These are phyloP conservation scores for Sylvia atricapilla DNA, from an alignment of 2,113 vertebrate species.

Conservation along the genomic window DNA sequence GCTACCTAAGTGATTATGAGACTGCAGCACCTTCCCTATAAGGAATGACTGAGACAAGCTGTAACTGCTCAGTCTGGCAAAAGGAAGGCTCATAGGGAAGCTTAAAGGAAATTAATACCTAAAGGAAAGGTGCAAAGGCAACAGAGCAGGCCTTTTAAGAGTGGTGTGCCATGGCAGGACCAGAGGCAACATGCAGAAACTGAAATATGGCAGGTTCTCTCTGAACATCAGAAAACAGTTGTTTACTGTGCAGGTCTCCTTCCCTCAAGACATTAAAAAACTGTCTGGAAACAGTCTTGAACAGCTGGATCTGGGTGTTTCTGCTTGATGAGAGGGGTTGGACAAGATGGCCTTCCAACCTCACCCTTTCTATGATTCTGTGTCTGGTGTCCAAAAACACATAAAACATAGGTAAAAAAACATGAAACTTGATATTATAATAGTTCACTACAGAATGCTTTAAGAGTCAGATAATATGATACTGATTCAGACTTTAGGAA, in stretches of 20 bases:
- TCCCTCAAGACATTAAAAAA: background rate
- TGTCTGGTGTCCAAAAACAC: background rate
- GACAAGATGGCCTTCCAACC: background rate
- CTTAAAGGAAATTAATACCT: background rate
- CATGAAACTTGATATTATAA: background rate
- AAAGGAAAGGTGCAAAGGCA: background rate
- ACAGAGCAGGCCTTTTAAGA: background rate
- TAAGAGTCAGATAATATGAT: background rate
- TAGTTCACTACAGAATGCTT: rapidly evolving
- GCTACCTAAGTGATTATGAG: background rate
- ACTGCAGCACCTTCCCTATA: background rate
- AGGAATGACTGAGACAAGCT: background rate
- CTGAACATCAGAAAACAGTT: background rate
- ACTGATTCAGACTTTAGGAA: background rate
- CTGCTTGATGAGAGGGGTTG: background rate
- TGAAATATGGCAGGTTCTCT: background rate
- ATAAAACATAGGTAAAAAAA: background rate
- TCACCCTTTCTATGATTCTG: background rate
- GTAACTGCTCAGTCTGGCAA: background rate
- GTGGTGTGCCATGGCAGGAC: background rate
- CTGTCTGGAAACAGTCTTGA: background rate
- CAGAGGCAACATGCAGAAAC: background rate
- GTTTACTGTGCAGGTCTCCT: background rate
- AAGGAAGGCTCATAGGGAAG: background rate
- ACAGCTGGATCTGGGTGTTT: background rate